Percentiles rank a stretch among this genome's conserved stretches.
Conservation (phyloP, 1,140 invertebrate species). For the Cotesia typhae region DNA sequence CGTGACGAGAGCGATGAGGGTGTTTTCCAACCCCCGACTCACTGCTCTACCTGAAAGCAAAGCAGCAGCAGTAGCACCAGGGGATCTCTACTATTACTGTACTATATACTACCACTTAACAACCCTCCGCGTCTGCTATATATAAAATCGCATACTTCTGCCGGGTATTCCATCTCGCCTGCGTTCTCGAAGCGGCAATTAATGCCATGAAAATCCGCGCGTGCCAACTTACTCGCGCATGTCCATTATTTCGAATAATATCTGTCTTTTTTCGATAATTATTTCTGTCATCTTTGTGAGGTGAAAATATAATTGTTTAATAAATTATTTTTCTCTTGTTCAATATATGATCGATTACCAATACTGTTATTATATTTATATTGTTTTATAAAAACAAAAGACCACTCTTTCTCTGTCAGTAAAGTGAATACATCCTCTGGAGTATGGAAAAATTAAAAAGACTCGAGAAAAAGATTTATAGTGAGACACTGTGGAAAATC, state of each 20-base stretch:
- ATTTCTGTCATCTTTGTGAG: neutral
- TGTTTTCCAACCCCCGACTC: conserved; percentile 51
- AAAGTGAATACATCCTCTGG: too few relatives aligned
- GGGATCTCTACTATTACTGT: conserved; percentile 40
- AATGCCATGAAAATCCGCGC: conserved; percentile 56
- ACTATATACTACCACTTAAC: neutral
- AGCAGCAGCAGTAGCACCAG: conserved; percentile 36
- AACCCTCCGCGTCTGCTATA: too few relatives aligned
- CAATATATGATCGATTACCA: too few relatives aligned
- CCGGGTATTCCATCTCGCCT: neutral
- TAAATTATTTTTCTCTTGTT: too few relatives aligned
- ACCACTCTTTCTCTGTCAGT: too few relatives aligned
- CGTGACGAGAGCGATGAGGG: conserved; percentile 46
- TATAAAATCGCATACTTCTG: too few relatives aligned
- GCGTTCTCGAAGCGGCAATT: conserved; percentile 42
- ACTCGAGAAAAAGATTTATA: too few relatives aligned
- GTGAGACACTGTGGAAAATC: too few relatives aligned
- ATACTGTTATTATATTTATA: too few relatives aligned
- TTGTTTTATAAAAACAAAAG: too few relatives aligned
- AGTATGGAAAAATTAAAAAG: too few relatives aligned
- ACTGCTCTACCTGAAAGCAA: conserved; percentile 45
- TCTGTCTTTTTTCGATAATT: neutral
- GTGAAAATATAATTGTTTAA: too few relatives aligned
- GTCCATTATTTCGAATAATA: neutral
- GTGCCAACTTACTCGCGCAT: conserved; percentile 37